A percentile compares a stretch with the other conserved stretches of the same genome.
Conservation (phyloP, 2,113 vertebrate genomes). For the Tapirus terrestris region DNA sequence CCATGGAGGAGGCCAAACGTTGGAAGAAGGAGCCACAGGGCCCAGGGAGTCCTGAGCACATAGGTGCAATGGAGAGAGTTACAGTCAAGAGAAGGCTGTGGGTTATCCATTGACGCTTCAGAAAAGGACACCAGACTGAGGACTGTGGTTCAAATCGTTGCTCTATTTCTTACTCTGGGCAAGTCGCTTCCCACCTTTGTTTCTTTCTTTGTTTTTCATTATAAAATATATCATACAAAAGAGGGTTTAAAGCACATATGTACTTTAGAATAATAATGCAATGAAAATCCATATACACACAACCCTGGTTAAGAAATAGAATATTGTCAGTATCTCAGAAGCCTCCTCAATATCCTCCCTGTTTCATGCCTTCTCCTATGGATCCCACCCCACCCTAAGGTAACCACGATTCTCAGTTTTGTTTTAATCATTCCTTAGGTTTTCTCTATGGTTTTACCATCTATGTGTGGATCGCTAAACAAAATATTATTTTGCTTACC, state of each 20-base stretch:
- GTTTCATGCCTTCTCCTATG: neutral
- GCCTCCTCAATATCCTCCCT: no score
- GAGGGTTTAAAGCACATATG: neutral
- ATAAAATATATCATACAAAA: neutral
- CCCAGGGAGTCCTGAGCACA: neutral
- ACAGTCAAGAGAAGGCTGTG: neutral
- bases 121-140: neutral
- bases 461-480: neutral
- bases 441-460: neutral
- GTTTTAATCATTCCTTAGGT: neutral
- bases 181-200: neutral
- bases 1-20: neutral
- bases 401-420: neutral
- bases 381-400: neutral
- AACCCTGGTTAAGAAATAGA: neutral
- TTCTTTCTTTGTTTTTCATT: constrained; percentile 23
- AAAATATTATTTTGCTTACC: constrained; percentile 21
- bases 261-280: neutral
- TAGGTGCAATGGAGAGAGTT: neutral
- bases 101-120: neutral
- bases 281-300: neutral
- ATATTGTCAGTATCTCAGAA: neutral
- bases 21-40: neutral
- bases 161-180: neutral
- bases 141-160: neutral